These are phyloP conservation scores for Telmatherina bonti DNA, from an alignment of 2,797 vertebrate genomes.

Conservation along the genomic window DNA sequence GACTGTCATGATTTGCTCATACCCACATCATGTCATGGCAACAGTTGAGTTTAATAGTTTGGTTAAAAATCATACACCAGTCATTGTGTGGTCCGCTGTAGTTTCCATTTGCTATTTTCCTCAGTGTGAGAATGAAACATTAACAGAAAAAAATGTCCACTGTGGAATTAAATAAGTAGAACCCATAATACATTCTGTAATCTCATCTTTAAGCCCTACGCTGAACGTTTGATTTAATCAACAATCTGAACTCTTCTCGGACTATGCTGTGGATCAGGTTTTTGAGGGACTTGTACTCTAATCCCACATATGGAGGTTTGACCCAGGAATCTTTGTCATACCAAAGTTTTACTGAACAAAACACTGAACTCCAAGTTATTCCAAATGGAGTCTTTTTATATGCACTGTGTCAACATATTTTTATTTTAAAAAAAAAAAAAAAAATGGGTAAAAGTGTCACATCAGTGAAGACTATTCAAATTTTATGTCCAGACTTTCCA, in stretches of 20 bases:
- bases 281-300: neutral
- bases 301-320: neutral
- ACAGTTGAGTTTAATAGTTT: neutral
- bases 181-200: neutral
- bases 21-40: neutral
- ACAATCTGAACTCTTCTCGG: neutral
- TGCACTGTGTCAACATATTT: too few relatives aligned
- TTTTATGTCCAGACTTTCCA: neutral
- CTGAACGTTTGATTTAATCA: neutral
- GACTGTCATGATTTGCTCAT: neutral
- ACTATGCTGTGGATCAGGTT: neutral
- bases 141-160: neutral
- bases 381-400: neutral
- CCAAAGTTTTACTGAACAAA: neutral
- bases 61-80: neutral
- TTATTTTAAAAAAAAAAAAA: too few relatives aligned
- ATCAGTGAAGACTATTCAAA: neutral
- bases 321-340: neutral
- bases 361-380: neutral
- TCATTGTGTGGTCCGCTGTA: neutral
- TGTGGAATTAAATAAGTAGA: neutral
- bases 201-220: neutral
- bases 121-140: neutral
- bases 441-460: neutral
- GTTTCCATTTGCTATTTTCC: neutral